phyloP scores from a whole-genome alignment of 1,140 invertebrate genomes.

The Theocolax elegans region DNA sequence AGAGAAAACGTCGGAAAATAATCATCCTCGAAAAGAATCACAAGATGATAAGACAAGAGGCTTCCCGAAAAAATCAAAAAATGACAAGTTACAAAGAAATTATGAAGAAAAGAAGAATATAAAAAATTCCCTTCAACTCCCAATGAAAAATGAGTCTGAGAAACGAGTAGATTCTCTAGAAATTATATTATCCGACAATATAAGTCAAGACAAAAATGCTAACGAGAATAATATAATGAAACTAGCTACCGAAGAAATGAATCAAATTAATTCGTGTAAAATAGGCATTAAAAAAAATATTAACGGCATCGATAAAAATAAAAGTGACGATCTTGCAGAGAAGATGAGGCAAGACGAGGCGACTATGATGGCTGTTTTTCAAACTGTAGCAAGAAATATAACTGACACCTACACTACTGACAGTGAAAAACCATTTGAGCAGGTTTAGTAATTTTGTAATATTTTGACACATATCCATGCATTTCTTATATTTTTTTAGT shows the following conservation, averaged over 20 bases:
- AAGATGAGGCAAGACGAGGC: neutral
- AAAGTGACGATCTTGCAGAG: neutral
- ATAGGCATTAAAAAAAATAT: neutral
- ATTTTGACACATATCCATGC: no score
- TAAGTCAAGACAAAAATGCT: neutral
- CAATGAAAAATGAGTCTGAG: neutral
- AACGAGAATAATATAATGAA: neutral
- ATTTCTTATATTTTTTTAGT: no score
- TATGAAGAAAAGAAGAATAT: no score
- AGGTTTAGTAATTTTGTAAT: no score
- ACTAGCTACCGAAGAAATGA: constrained; percentile 6
- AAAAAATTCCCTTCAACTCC: no score
- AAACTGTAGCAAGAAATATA: neutral
- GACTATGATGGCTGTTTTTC: neutral
- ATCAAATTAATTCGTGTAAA: constrained; percentile 14
- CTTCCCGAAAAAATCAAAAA: no score
- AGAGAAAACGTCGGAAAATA: no score
- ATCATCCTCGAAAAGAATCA: no score
- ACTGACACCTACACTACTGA: no score
- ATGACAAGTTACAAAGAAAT: no score
- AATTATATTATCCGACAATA: constrained; percentile 20
- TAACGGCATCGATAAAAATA: neutral
- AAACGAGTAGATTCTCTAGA: constrained; percentile 1
- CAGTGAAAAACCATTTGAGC: no score
- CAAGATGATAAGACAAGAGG: no score